Conservation (phyloP, 2,113 vertebrate species). For the Pongo pygmaeus region DNA sequence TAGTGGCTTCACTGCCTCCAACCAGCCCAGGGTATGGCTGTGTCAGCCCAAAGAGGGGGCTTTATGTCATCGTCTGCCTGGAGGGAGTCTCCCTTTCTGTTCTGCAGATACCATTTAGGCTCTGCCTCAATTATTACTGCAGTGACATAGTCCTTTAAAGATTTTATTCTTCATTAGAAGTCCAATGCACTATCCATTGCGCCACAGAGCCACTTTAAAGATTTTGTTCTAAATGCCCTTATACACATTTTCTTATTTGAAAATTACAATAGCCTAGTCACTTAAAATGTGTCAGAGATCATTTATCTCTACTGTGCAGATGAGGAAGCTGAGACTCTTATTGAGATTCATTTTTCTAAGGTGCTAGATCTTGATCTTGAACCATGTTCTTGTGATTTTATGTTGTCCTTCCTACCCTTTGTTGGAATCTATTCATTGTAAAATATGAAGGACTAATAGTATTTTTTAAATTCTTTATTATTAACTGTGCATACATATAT, state of each 20-base stretch:
- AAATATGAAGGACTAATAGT: background rate
- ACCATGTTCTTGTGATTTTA: background rate
- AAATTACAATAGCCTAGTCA: background rate
- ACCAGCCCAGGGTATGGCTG: background rate
- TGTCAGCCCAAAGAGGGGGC: background rate
- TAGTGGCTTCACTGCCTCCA: fast-evolving
- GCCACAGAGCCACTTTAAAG: too few relatives aligned
- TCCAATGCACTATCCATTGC: too few relatives aligned
- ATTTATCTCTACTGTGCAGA: background rate
- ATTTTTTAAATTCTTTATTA: background rate
- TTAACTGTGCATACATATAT: background rate
- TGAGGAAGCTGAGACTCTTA: background rate
- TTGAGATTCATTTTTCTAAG: background rate
- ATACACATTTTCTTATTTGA: background rate
- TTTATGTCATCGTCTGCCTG: too few relatives aligned
- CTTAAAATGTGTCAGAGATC: background rate
- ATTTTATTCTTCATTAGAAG: too few relatives aligned
- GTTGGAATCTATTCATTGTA: background rate
- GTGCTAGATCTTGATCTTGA: background rate
- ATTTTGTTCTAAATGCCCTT: background rate
- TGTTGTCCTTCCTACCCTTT: background rate
- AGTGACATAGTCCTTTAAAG: background rate
- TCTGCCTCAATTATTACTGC: background rate
- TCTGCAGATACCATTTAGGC: background rate
- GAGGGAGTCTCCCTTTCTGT: background rate